Conservation (phyloP, 2,113 vertebrate genomes). For the Myrmecophaga tridactyla region DNA sequence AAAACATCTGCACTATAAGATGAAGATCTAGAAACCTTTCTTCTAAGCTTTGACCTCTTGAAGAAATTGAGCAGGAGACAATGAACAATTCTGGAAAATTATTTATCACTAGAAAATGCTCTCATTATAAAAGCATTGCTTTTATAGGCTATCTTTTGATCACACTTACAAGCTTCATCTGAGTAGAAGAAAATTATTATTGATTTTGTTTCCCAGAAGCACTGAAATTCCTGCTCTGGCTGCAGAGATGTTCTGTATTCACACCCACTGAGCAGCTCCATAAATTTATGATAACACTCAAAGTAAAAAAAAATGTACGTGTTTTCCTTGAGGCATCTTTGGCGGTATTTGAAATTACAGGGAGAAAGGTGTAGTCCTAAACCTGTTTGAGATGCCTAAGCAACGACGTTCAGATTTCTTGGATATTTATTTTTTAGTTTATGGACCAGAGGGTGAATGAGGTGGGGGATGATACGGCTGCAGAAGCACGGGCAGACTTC, state of each 20-base stretch:
- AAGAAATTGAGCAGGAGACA: slow-evolving; percentile 9
- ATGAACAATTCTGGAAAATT: not conserved
- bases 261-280: not conserved
- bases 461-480: not conserved
- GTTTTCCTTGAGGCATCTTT: not conserved
- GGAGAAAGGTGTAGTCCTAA: not conserved
- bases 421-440: slow-evolving; percentile 12
- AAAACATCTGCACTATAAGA: slow-evolving; percentile 10
- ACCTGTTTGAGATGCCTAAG: not conserved
- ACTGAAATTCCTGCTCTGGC: slow-evolving; percentile 18
- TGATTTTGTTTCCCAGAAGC: slow-evolving; percentile 39
- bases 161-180: not conserved
- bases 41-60: slow-evolving; percentile 6
- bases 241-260: slow-evolving; percentile 43
- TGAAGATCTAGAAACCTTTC: slow-evolving; percentile 23
- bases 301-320: not conserved
- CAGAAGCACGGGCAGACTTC: not conserved
- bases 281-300: not conserved
- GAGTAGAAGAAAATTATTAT: not conserved
- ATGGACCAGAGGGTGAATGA: slow-evolving; percentile 7
- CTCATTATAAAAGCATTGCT: not conserved
- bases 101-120: not conserved
- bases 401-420: not conserved
- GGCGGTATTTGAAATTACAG: not conserved
- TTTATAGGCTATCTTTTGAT: slow-evolving; percentile 24